A percentile compares a stretch with the other conserved stretches of the same genome.
Conservation (phyloP, 2,888 invertebrate genomes). For the Oscheius sp. region DNA sequence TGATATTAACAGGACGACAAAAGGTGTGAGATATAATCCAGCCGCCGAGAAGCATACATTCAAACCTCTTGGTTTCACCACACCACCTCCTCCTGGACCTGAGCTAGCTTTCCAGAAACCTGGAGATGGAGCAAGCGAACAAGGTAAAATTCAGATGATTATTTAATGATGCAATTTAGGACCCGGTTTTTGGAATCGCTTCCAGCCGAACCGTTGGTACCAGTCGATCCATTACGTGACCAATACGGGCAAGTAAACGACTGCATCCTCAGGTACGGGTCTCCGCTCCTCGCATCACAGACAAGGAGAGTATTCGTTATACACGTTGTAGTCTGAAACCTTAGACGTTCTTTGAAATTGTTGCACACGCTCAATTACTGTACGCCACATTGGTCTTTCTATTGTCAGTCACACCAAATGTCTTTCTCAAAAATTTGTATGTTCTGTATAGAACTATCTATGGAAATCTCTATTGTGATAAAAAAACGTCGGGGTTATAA, state of each 20-base stretch:
- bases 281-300: conserved; percentile 17
- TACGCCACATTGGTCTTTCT: conserved; percentile 51
- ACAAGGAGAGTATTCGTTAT: conserved; percentile 28
- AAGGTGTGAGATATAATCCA: conserved; percentile 24
- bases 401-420: conserved; percentile 6
- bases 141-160: conserved; percentile 6
- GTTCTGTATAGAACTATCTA: neutral
- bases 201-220: conserved; percentile 69
- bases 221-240: conserved; percentile 68
- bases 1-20: neutral
- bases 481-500: conserved; percentile 14
- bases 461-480: conserved; percentile 20
- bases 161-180: too few relatives aligned
- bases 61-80: conserved; percentile 57
- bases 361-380: conserved; percentile 28
- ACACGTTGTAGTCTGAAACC: conserved; percentile 28
- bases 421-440: neutral
- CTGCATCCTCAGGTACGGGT: conserved; percentile 11
- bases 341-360: conserved; percentile 21
- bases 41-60: conserved; percentile 56
- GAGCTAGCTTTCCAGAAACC: conserved; percentile 55
- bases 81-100: conserved; percentile 46
- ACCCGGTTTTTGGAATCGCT: conserved; percentile 67
- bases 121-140: conserved; percentile 37
- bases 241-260: conserved; percentile 60